These are phyloP conservation scores for Cirrhinus mrigala DNA, from an alignment of 2,797 vertebrate genomes.

Conservation along the genomic window DNA sequence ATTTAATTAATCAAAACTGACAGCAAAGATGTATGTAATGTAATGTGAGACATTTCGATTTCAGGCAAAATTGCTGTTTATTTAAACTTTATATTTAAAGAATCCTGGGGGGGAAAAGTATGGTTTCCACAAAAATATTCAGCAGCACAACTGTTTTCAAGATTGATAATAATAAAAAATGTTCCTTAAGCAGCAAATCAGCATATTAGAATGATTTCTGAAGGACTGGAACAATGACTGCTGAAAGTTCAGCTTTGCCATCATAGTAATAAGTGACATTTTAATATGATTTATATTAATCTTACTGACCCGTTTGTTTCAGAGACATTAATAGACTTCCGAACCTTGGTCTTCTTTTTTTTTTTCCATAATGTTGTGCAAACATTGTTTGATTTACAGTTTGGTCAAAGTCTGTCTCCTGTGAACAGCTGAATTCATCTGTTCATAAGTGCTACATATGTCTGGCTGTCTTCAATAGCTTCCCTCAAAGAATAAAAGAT, in stretches of 20 bases:
- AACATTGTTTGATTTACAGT: conserved; percentile 1
- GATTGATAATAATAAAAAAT: background rate
- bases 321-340: background rate
- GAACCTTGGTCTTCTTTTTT: background rate
- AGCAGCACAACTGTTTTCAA: background rate
- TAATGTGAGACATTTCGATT: background rate
- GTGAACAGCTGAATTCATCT: conserved; percentile 7
- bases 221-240: background rate
- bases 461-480: conserved; percentile 22
- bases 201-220: background rate
- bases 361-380: too few relatives aligned
- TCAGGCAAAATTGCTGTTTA: background rate
- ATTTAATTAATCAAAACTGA: background rate
- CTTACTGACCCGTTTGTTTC: background rate
- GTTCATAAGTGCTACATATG: conserved; percentile 16
- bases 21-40: background rate
- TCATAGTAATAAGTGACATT: background rate
- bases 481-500: conserved; percentile 26
- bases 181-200: background rate
- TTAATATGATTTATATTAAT: background rate
- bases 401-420: background rate
- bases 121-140: background rate
- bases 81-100: background rate
- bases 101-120: background rate
- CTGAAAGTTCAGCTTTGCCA: background rate